Evolutionary conservation across 2,113 vertebrate genomes (phyloP), one percentile per base, ranked within the genome.

Genomic region (Lipotes vexillifer): DNA sequence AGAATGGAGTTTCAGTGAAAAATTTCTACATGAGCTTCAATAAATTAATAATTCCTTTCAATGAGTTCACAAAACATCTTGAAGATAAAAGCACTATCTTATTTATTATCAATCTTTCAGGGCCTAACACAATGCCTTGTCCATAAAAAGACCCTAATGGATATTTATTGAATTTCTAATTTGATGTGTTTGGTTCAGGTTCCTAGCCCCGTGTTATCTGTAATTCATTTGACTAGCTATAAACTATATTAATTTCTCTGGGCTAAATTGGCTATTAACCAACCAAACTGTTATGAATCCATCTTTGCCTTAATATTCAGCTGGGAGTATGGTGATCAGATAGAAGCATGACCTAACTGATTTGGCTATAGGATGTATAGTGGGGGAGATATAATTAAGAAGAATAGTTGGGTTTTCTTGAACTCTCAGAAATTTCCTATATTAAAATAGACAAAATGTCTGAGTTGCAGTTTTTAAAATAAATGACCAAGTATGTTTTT

Each of bases 401-500:
- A 88, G 21, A 96, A 59, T 3, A 88, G 23, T 61, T 90, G 33
- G 2, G 6, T 81, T 85, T 90, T 90, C 81, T 90, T 90, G 46
- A 41, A 90, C 52, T 85, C 66, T 72, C 2, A 71, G 52, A 96
- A 94, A n/a, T 65, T 72, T 52, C 12, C 27, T 90, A 0, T 72
- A 31, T 49, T 74, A 31, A 95, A 93, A 77, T 9, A 72, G 31
- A 93, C 8, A 93, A 93, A 85, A 96, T 85, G 17, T 83, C 72
- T 95, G 72, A 92, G 71, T 96, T 77, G 29, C 9, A 65, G 17
- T n/a, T 57, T 95, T 95, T 68, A 82, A 93, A 68, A 72, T 90
- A 93, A 97, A 95, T 36, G 31, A 88, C 17, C n/a, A 85, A 82
- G 31, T 55, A 33, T 86, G 55, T 88, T 90, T 97, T 90, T 83